phyloP scores from a whole-genome alignment of 2,113 vertebrate species.

The Tapirus terrestris region DNA sequence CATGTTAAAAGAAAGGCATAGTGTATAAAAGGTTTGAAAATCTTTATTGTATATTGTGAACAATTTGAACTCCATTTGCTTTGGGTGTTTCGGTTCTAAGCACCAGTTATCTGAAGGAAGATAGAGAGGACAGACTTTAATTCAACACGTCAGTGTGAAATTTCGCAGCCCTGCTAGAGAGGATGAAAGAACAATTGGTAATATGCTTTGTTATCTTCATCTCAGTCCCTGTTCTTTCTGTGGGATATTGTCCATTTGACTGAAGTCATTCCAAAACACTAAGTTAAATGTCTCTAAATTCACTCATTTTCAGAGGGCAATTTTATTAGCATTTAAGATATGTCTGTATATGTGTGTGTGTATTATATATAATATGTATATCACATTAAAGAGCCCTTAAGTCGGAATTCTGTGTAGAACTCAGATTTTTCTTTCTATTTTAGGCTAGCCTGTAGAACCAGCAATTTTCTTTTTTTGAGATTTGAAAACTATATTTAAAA shows the following conservation, averaged over 20 bases:
- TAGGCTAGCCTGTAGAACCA: not conserved
- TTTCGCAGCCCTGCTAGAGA: not conserved
- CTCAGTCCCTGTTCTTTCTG: not conserved
- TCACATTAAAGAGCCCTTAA: not conserved
- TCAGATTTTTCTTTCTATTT: not conserved
- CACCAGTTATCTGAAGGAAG: slow-evolving; percentile 40
- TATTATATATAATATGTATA: too few relatives aligned
- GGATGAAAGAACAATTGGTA: not conserved
- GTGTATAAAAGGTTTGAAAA: not conserved
- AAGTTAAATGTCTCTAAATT: not conserved
- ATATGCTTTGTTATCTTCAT: not conserved
- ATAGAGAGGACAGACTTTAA: not conserved
- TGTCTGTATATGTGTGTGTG: too few relatives aligned
- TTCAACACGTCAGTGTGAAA: slow-evolving; percentile 4
- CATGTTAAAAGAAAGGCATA: not conserved
- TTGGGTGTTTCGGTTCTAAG: not conserved
- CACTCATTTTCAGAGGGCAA: not conserved
- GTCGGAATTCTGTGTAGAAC: not conserved
- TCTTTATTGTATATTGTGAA: not conserved
- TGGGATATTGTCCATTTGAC: not conserved
- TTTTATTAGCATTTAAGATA: not conserved
- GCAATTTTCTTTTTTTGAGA: not conserved
- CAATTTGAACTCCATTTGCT: not conserved
- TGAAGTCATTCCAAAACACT: slow-evolving; percentile 26
- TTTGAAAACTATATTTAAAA: not conserved